These are phyloP conservation scores for Synergus laeviventris DNA, from an alignment of 2,888 invertebrate genomes.

Conservation along the genomic window DNA sequence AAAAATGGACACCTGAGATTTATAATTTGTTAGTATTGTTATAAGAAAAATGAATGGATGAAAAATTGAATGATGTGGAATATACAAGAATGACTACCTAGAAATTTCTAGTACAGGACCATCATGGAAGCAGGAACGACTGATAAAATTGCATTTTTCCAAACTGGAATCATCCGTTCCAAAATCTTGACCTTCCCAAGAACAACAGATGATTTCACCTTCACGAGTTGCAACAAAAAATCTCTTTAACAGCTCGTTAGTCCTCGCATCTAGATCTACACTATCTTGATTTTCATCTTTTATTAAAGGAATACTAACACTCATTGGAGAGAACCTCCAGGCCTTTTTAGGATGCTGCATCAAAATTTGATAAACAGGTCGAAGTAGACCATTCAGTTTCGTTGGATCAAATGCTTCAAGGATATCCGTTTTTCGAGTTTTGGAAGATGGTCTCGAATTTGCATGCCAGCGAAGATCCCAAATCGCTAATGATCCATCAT, in stretches of 20 bases:
- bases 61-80: neutral
- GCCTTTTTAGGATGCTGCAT: slow-evolving; percentile 42
- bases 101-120: slow-evolving; percentile 82
- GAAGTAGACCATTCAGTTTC: slow-evolving; percentile 41
- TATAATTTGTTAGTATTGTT: neutral
- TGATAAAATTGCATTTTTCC: slow-evolving; percentile 75
- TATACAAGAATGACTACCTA: slow-evolving; percentile 79
- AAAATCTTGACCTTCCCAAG: slow-evolving; percentile 83
- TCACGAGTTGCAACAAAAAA: slow-evolving; percentile 60
- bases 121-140: slow-evolving; percentile 80
- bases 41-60: too few species aligned
- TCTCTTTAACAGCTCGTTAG: slow-evolving; percentile 38
- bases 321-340: slow-evolving; percentile 22
- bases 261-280: neutral
- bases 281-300: slow-evolving; percentile 44
- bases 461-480: slow-evolving; percentile 72
- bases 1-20: slow-evolving; percentile 63
- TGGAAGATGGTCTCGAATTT: slow-evolving; percentile 48
- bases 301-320: slow-evolving; percentile 54
- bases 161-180: slow-evolving; percentile 80
- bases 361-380: slow-evolving; percentile 55
- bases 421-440: slow-evolving; percentile 4
- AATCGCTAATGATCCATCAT: slow-evolving; percentile 67
- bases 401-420: slow-evolving; percentile 7
- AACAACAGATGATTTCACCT: slow-evolving; percentile 72